A percentile compares a stretch with the other conserved stretches of the same genome.
These are phyloP conservation scores for Dynastes hyllus DNA, from an alignment of 2,888 invertebrate genomes.

Conservation along the genomic window DNA sequence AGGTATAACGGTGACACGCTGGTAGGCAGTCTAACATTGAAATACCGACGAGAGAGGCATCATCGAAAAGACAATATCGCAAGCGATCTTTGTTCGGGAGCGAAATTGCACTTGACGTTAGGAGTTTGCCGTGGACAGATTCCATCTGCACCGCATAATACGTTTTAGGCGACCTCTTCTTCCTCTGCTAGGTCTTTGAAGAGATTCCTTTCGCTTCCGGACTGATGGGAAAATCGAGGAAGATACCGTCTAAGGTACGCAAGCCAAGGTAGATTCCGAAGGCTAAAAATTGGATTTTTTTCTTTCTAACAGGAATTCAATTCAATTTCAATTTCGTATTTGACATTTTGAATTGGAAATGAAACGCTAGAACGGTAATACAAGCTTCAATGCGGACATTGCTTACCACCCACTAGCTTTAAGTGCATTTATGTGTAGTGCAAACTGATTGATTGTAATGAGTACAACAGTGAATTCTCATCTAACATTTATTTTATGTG, in stretches of 20 bases:
- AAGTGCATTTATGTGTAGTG: too few relatives aligned
- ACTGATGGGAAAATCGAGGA: neutral
- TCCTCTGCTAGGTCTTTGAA: neutral
- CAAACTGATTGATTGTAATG: too few relatives aligned
- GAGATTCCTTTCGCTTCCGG: neutral
- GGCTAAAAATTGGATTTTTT: neutral
- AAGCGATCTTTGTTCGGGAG: slow-evolving; percentile 32
- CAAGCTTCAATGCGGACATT: too few relatives aligned
- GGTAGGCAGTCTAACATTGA: neutral
- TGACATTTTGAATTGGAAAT: neutral
- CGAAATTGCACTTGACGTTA: slow-evolving; percentile 37
- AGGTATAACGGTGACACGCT: slow-evolving; percentile 8
- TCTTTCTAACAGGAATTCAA: neutral
- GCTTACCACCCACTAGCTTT: too few relatives aligned
- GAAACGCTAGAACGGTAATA: too few relatives aligned
- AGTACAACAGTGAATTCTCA: too few relatives aligned
- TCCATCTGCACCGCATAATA: slow-evolving; percentile 7
- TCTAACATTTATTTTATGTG: too few relatives aligned
- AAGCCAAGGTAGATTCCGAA: neutral
- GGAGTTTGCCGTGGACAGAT: slow-evolving; percentile 32
- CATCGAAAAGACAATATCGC: slow-evolving; percentile 41
- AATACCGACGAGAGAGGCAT: neutral
- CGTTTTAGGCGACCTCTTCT: neutral
- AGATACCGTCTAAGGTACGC: neutral
- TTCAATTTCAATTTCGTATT: neutral